A percentile compares a stretch with the other conserved stretches of the same genome.
These are phyloP conservation scores for Diarsia mendica DNA, from an alignment of 2,888 invertebrate species.

Conservation along the genomic window DNA sequence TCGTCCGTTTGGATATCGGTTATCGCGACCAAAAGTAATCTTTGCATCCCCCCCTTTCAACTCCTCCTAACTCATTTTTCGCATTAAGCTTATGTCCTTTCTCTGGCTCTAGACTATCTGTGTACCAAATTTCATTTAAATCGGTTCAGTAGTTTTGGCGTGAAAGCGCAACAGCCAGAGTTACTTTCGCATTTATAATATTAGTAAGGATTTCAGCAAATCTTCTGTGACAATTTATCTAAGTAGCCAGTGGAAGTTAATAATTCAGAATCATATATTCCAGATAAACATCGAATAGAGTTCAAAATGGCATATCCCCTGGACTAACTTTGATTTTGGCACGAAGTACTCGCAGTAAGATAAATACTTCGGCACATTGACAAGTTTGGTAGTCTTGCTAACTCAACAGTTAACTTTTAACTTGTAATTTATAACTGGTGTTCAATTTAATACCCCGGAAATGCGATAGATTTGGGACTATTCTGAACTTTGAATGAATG, in stretches of 20 bases:
- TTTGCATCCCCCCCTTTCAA: too few species aligned
- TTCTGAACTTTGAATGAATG: not conserved
- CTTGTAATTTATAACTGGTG: not conserved
- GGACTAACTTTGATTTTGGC: not conserved
- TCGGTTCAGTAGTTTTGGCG: too few species aligned
- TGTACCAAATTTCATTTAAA: too few species aligned
- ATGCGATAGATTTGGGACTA: not conserved
- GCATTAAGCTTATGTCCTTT: too few species aligned
- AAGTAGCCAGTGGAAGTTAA: not conserved
- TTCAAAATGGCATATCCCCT: constrained; percentile 22
- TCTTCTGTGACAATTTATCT: not conserved
- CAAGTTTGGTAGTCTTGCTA: constrained; percentile 14
- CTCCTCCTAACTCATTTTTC: too few species aligned
- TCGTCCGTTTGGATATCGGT: too few species aligned
- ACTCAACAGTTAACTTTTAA: not conserved
- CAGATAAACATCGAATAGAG: not conserved
- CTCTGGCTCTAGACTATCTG: too few species aligned
- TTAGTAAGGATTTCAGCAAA: not conserved
- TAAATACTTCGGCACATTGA: constrained; percentile 7
- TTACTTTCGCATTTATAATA: too few species aligned
- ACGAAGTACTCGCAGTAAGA: not conserved
- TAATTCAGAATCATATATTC: not conserved
- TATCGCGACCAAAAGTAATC: too few species aligned
- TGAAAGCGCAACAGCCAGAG: too few species aligned
- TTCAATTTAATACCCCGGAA: not conserved